Percentiles rank a stretch among this genome's conserved stretches.
phyloP scores from a whole-genome alignment of 2,888 invertebrate species.

The Lacanobia oleracea region DNA sequence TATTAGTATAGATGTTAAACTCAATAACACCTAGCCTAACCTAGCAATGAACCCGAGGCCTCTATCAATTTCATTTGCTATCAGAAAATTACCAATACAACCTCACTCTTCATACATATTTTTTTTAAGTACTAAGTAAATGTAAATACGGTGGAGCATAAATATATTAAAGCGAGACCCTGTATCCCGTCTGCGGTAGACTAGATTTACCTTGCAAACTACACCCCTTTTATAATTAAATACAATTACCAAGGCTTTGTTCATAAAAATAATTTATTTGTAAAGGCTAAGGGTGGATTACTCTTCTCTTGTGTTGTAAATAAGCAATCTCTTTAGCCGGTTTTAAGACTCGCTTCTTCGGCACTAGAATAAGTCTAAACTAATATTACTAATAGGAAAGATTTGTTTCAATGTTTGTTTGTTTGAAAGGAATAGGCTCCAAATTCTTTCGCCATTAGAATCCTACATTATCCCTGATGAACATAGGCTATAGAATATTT shows the following conservation, averaged over 20 bases:
- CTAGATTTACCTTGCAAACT: slow-evolving; percentile 64
- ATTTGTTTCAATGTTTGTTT: no score
- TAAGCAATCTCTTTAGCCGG: slow-evolving; percentile 23
- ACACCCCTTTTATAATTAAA: slow-evolving; percentile 66
- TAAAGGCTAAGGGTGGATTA: slow-evolving; percentile 33
- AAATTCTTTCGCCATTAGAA: no score
- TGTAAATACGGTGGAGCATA: slow-evolving; percentile 55
- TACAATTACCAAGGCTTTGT: slow-evolving; percentile 60
- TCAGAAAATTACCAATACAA: not conserved
- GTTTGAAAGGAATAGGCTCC: no score
- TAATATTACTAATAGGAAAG: no score
- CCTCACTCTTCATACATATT: slow-evolving; percentile 15
- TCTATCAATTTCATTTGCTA: not conserved
- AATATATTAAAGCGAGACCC: slow-evolving; percentile 60
- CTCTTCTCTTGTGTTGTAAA: slow-evolving; percentile 32
- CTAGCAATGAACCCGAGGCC: not conserved
- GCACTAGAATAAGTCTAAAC: not conserved
- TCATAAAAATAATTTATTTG: slow-evolving; percentile 54
- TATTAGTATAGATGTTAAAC: no score
- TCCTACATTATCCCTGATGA: no score
- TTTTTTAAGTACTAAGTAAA: slow-evolving; percentile 51
- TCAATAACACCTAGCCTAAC: not conserved
- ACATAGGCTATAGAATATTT: no score
- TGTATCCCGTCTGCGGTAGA: slow-evolving; percentile 43
- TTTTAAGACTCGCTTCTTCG: slow-evolving; percentile 26